Evolutionary conservation across 2,888 invertebrate genomes (phyloP).

Genomic region (Ernsta delagoae): DNA sequence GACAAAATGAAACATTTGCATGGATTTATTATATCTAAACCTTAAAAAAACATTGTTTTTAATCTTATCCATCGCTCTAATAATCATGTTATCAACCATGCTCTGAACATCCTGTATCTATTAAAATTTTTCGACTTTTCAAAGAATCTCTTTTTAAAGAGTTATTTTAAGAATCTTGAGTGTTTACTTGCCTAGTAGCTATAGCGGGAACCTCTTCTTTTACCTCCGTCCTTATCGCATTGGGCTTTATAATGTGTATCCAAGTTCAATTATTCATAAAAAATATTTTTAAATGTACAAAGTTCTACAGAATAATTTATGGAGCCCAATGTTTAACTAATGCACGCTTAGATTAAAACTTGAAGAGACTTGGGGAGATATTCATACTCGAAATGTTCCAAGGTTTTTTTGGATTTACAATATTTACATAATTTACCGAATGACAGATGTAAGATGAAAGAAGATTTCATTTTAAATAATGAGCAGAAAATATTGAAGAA

Average conservation of each 20-base stretch:
- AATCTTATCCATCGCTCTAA: conserved; percentile 21
- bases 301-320: conserved; percentile 44
- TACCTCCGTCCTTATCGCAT: conserved; percentile 66
- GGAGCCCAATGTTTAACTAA: conserved; percentile 62
- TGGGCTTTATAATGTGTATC: conserved; percentile 67
- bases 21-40: conserved; percentile 37
- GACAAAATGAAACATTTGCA: conserved; percentile 36
- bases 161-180: conserved; percentile 56
- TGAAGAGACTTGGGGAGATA: conserved; percentile 65
- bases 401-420: conserved; percentile 10
- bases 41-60: conserved; percentile 26
- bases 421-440: neutral
- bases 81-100: conserved; percentile 31
- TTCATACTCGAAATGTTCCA: conserved; percentile 19
- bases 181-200: conserved; percentile 84
- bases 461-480: too few species aligned
- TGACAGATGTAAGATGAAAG: neutral
- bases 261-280: too few species aligned
- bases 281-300: too few species aligned
- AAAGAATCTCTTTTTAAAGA: conserved; percentile 72
- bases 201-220: conserved; percentile 77
- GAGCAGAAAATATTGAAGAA: too few species aligned
- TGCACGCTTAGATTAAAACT: conserved; percentile 79
- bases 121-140: conserved; percentile 56
- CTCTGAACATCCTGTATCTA: conserved; percentile 2